These are phyloP conservation scores for Tanytarsus gracilentus DNA, from an alignment of 2,888 invertebrate species.

Conservation along the genomic window DNA sequence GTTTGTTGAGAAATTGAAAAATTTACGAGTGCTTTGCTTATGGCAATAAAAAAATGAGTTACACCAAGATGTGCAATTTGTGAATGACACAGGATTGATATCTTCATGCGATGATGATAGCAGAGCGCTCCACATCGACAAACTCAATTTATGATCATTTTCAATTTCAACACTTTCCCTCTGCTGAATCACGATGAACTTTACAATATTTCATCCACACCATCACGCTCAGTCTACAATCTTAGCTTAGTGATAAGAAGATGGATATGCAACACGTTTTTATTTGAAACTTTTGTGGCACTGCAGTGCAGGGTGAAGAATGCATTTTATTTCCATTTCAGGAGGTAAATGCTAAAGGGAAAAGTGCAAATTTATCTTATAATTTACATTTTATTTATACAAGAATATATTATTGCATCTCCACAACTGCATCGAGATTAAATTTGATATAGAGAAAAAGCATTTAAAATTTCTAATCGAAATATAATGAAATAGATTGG, in stretches of 20 bases:
- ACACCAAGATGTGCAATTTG: too few relatives aligned
- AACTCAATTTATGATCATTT: constrained; percentile 27
- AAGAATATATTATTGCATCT: background rate
- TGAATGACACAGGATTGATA: too few relatives aligned
- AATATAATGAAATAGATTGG: constrained; percentile 25
- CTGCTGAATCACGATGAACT: background rate
- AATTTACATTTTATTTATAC: too few relatives aligned
- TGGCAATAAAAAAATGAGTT: too few relatives aligned
- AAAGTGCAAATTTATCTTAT: too few relatives aligned
- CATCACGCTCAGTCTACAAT: background rate
- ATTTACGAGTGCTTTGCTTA: too few relatives aligned
- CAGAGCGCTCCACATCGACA: background rate
- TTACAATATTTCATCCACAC: background rate
- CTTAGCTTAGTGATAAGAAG: background rate
- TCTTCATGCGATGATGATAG: constrained; percentile 8
- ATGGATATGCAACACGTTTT: background rate
- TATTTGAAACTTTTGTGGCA: background rate
- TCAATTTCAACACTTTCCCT: constrained; percentile 20
- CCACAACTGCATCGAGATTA: constrained; percentile 1
- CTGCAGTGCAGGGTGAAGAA: too few relatives aligned
- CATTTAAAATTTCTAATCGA: constrained; percentile 7
- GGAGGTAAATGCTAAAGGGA: too few relatives aligned
- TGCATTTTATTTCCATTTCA: too few relatives aligned
- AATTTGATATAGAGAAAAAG: background rate
- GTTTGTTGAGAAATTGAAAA: too few relatives aligned